Evolutionary conservation across 1,140 invertebrate genomes (phyloP).

Genomic region (Phortica variegata): DNA sequence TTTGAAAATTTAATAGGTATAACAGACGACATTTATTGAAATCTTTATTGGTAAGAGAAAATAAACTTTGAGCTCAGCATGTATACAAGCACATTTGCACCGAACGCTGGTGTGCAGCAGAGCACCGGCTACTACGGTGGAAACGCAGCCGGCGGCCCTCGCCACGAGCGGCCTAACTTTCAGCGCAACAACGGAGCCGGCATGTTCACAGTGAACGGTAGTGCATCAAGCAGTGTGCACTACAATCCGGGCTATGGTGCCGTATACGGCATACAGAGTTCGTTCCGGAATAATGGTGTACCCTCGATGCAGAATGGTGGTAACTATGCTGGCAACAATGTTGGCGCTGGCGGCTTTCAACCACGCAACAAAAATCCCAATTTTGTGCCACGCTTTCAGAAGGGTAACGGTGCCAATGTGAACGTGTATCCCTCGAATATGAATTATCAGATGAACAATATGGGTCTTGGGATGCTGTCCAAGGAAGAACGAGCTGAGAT

Average conservation of each 20-base stretch:
- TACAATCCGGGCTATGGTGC: conserved; percentile 40
- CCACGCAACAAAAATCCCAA: conserved; percentile 44
- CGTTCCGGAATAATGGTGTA: conserved; percentile 22
- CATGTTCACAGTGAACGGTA: conserved; percentile 17
- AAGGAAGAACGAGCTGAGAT: conserved; percentile 60
- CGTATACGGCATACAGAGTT: conserved; percentile 42
- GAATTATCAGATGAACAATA: conserved; percentile 19
- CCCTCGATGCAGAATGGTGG: conserved; percentile 39
- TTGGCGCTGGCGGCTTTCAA: conserved; percentile 27
- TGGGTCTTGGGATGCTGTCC: conserved; percentile 44
- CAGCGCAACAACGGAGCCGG: conserved; percentile 29
- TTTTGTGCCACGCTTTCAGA: conserved; percentile 45
- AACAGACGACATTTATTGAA: background rate
- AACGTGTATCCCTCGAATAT: conserved; percentile 6
- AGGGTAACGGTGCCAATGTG: conserved; percentile 29
- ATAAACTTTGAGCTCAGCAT: conserved; percentile 9
- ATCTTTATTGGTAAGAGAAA: background rate
- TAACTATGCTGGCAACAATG: conserved; percentile 27
- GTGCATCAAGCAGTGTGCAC: conserved; percentile 36
- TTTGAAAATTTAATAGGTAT: background rate
- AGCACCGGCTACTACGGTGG: conserved; percentile 41
- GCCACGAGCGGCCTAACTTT: conserved; percentile 31
- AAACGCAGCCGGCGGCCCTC: conserved; percentile 28
- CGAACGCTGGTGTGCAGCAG: conserved; percentile 43
- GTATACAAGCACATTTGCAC: conserved; percentile 47